Conservation (phyloP, 2,888 invertebrate species). For the Pachymerium ferrugineum region DNA sequence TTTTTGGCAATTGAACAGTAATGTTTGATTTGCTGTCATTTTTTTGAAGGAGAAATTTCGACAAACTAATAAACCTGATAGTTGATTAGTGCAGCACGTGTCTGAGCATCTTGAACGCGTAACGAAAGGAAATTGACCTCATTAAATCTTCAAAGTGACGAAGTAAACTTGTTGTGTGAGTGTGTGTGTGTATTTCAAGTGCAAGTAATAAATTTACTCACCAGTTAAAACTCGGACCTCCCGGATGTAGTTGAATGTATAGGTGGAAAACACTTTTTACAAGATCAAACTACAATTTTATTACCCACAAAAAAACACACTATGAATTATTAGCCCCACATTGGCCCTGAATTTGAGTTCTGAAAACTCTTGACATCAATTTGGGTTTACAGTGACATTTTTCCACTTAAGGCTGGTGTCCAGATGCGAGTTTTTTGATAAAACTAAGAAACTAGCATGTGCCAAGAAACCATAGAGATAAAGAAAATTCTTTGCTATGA, state of each 20-base stretch:
- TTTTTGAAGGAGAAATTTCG: too few relatives aligned
- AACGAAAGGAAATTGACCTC: constrained; percentile 3
- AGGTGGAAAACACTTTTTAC: too few relatives aligned
- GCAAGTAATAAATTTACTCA: background rate
- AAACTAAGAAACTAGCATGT: background rate
- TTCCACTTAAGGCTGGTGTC: constrained; percentile 4
- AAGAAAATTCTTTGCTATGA: too few relatives aligned
- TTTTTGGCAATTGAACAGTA: too few relatives aligned
- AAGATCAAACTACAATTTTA: too few relatives aligned
- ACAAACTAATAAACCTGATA: background rate
- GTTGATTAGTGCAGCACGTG: background rate
- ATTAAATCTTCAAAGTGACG: constrained; percentile 6
- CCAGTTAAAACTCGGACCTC: constrained; percentile 6
- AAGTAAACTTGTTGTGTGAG: background rate
- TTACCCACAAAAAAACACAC: background rate
- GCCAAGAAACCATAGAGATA: background rate
- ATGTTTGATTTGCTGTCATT: too few relatives aligned
- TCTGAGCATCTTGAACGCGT: background rate
- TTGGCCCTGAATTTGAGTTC: constrained; percentile 13
- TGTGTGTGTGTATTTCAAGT: background rate
- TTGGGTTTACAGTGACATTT: constrained; percentile 2
- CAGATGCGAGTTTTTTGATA: background rate
- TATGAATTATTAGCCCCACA: background rate
- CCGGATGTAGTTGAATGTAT: background rate
- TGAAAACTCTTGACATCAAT: constrained; percentile 11